Conservation (phyloP, 2,797 vertebrate species). For the Echiichthys vipera region DNA sequence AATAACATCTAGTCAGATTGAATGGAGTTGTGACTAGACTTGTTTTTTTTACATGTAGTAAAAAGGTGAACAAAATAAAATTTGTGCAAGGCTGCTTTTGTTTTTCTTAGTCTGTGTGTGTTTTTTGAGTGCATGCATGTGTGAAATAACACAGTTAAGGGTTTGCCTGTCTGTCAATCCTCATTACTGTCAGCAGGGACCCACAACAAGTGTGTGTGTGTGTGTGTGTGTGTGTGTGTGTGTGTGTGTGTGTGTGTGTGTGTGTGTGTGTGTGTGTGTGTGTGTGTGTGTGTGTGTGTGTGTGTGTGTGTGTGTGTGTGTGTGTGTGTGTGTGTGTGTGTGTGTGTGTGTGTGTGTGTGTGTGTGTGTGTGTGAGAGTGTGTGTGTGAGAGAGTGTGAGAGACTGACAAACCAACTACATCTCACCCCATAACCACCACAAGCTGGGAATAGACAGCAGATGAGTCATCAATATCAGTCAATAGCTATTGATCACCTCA, state of each 20-base stretch:
- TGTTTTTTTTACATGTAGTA: not conserved
- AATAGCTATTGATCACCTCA: conserved; percentile 77
- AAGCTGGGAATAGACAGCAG: conserved; percentile 56
- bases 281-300: conserved; percentile 18
- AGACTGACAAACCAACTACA: not conserved
- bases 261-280: conserved; percentile 5
- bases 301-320: conserved; percentile 30
- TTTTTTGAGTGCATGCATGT: not conserved
- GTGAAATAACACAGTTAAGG: not conserved
- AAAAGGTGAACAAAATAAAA: not conserved
- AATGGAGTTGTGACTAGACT: too few relatives aligned
- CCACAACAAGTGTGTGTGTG: conserved; percentile 66
- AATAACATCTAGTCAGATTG: not conserved
- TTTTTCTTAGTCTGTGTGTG: not conserved
- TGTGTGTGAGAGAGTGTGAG: not conserved
- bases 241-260: conserved; percentile 1
- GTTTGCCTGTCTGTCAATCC: conserved; percentile 24
- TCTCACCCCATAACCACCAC: conserved; percentile 31
- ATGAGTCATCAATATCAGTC: conserved; percentile 79
- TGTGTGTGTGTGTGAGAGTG: conserved; percentile 1
- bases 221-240: conserved; percentile 5
- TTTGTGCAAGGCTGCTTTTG: not conserved
- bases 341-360: conserved; percentile 7
- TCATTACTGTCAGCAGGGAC: conserved; percentile 33
- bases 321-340: conserved; percentile 5